Conservation (phyloP, 2,888 invertebrate genomes). For the Toxonevra muliebris region DNA sequence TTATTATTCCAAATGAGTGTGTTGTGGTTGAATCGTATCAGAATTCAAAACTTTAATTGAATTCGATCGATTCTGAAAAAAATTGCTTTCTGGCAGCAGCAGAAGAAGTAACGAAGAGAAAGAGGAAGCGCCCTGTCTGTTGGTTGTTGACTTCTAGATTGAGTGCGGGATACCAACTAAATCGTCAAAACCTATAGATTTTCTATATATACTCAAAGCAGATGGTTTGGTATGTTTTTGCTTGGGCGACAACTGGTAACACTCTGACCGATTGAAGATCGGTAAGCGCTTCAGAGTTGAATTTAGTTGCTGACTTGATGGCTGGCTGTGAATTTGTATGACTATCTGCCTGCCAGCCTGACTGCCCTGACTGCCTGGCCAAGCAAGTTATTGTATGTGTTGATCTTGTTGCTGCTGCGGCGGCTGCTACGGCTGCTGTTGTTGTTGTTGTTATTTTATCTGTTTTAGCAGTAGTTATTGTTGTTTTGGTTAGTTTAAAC, state of each 20-base stretch:
- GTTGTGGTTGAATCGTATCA: constrained; percentile 55
- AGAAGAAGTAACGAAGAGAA: constrained; percentile 34
- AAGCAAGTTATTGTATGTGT: constrained; percentile 18
- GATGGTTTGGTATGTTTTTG: constrained; percentile 45
- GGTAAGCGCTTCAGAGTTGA: constrained; percentile 33
- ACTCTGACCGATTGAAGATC: constrained; percentile 53
- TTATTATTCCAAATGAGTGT: constrained; percentile 13
- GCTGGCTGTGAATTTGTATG: constrained; percentile 19
- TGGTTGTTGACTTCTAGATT: constrained; percentile 61
- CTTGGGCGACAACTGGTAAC: constrained; percentile 62
- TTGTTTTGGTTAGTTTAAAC: constrained; percentile 1
- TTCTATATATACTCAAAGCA: constrained; percentile 63
- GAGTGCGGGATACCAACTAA: constrained; percentile 65
- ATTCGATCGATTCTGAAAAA: constrained; percentile 57
- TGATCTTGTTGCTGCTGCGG: constrained; percentile 9
- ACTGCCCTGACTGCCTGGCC: constrained; percentile 31
- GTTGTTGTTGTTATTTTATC: constrained; percentile 12
- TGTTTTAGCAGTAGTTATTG: constrained; percentile 25
- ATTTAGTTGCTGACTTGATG: constrained; percentile 16
- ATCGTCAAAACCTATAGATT: constrained; percentile 63
- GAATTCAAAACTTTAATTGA: constrained; percentile 61
- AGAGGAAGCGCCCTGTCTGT: constrained; percentile 43
- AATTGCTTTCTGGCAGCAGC: constrained; percentile 34
- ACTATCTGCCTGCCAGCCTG: too few relatives aligned
- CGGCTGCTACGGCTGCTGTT: background rate